Evolutionary conservation across 2,797 vertebrate species (phyloP), one percentile per base, ranked within the genome.

Genomic region (Hoplostethus atlanticus): DNA sequence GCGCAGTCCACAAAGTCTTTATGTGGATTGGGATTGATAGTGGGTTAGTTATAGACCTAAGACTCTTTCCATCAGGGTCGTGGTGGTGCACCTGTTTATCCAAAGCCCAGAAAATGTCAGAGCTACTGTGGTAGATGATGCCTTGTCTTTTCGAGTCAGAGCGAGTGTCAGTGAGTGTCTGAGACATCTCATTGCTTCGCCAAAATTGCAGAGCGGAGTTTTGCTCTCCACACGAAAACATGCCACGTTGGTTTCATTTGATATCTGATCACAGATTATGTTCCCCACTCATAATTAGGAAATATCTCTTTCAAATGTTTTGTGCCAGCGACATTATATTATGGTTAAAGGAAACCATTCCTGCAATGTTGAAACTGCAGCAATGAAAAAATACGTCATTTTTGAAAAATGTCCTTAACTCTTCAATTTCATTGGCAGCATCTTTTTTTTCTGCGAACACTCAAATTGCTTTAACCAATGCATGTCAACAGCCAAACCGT

Each of bases 251-350:
- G 87, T 87, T 92, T 87, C 81, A 87, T 90, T 86, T 90, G 88
- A 90, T 90, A 92, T 92, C 84, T 84, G 89, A 92, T 92, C 86
- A 89, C 90, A 88, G 84, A 92, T 92, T 89, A 91, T 87, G 83
- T 80, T 91, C 84, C 89, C 82, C 58, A 73, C 78, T 91, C 83
- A 85, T 91, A 89, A 90, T 92, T 90, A 87, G 77, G 81, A 91
- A 89, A 92, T 90, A 89, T 90, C 82, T 83, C 77, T 85, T 85
- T 86, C 17, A 68, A 71, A 79, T 56, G n/a, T 73, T 86, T 73
- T 59, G 68, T 68, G 84, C 86, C 84, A 85, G 78, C 80, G 84
- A 78, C 67, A 68, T 87, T 81, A 81, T 84, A 87, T 87, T 84
- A 90, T 89, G 86, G 84, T 89, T 77, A 74, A 82, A 85, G 79